Evolutionary conservation across 2,797 vertebrate species (phyloP).

Genomic region (Sarcophilus harrisii): DNA sequence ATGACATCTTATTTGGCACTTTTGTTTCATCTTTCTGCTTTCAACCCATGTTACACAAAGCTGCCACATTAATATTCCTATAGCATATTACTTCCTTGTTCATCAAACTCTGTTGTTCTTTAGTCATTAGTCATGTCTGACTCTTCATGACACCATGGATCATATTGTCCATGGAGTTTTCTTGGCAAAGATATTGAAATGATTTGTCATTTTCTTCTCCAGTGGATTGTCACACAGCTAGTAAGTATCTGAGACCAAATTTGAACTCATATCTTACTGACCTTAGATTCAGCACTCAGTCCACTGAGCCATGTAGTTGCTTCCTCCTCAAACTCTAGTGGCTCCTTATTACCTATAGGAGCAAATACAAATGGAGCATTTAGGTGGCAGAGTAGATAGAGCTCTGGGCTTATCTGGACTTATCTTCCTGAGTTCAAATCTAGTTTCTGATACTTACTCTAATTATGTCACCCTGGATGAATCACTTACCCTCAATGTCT

Average conservation of each 20-base stretch:
- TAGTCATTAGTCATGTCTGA: background rate
- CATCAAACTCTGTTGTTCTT: background rate
- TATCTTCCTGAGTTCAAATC: background rate
- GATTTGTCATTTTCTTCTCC: background rate
- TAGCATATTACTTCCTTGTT: background rate
- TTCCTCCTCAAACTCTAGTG: background rate
- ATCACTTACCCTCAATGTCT: background rate
- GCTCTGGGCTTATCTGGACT: background rate
- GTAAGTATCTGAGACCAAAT: background rate
- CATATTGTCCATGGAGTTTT: background rate
- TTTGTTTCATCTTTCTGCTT: background rate
- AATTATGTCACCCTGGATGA: background rate
- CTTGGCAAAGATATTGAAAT: background rate
- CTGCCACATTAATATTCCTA: background rate
- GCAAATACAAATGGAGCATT: background rate
- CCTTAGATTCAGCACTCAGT: background rate
- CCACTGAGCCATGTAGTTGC: background rate
- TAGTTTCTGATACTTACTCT: background rate
- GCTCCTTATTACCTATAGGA: background rate
- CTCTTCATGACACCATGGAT: background rate
- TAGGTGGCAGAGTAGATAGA: background rate
- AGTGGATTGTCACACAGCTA: background rate
- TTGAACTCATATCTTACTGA: background rate
- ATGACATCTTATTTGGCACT: background rate
- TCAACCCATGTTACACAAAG: background rate